These are phyloP conservation scores for Neodiprion pinetum DNA, from an alignment of 1,140 invertebrate genomes.

Conservation along the genomic window DNA sequence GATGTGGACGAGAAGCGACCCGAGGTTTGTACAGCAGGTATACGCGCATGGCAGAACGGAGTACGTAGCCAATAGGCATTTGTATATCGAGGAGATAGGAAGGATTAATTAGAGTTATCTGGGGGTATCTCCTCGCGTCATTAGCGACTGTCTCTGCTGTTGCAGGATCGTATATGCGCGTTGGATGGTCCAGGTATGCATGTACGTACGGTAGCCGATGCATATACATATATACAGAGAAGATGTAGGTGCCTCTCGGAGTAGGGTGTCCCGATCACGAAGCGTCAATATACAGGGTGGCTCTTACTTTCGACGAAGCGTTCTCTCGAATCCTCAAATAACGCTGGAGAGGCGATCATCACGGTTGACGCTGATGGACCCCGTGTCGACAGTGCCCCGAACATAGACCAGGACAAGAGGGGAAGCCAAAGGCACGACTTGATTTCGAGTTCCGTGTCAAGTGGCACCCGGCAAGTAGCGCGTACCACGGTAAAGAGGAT, in stretches of 20 bases:
- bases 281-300: neutral
- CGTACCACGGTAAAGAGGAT: too few relatives aligned
- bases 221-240: neutral
- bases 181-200: neutral
- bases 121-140: slow-evolving; percentile 49
- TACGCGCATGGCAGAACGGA: too few relatives aligned
- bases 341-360: too few relatives aligned
- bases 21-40: too few relatives aligned
- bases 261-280: neutral
- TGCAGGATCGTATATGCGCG: slow-evolving; percentile 30
- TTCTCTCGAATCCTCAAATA: too few relatives aligned
- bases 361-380: too few relatives aligned
- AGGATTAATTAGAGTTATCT: slow-evolving; percentile 57
- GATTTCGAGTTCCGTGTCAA: too few relatives aligned
- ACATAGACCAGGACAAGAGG: too few relatives aligned
- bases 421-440: too few relatives aligned
- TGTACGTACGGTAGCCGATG: neutral
- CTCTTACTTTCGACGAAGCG: neutral
- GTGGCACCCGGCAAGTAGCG: too few relatives aligned
- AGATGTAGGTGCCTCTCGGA: neutral
- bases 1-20: too few relatives aligned
- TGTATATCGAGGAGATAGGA: slow-evolving; percentile 51
- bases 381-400: too few relatives aligned
- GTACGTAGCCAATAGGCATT: slow-evolving; percentile 35
- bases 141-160: slow-evolving; percentile 46